These are phyloP conservation scores for Scomber scombrus DNA, from an alignment of 2,113 vertebrate genomes.

Conservation along the genomic window DNA sequence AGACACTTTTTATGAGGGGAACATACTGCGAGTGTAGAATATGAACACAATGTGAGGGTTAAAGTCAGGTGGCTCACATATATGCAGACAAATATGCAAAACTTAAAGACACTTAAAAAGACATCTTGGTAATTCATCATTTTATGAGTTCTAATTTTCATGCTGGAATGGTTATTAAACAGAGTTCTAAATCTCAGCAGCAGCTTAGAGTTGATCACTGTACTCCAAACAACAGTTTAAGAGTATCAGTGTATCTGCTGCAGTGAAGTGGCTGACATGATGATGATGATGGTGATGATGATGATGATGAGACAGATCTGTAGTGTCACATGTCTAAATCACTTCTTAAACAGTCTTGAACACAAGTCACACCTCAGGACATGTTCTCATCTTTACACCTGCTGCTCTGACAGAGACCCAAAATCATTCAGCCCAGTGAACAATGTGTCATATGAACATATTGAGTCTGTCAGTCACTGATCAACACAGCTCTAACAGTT, in stretches of 20 bases:
- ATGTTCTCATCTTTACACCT: conserved; percentile 2
- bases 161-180: too few relatives aligned
- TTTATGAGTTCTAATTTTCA: too few relatives aligned
- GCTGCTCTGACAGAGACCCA: conserved; percentile 11
- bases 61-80: too few relatives aligned
- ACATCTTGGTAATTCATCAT: too few relatives aligned
- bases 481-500: neutral
- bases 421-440: neutral
- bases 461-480: neutral
- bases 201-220: neutral
- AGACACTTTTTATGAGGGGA: too few relatives aligned
- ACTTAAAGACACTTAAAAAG: too few relatives aligned
- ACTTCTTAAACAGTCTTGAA: neutral
- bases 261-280: neutral
- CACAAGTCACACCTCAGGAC: neutral
- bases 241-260: neutral
- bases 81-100: too few relatives aligned
- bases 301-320: conserved; percentile 2
- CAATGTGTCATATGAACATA: neutral
- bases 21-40: too few relatives aligned
- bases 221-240: neutral
- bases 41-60: too few relatives aligned
- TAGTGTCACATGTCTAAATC: conserved; percentile 10
- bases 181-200: neutral
- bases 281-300: conserved; percentile 7